Evolutionary conservation across 2,888 invertebrate genomes (phyloP).

Genomic region (Acronicta leporina): DNA sequence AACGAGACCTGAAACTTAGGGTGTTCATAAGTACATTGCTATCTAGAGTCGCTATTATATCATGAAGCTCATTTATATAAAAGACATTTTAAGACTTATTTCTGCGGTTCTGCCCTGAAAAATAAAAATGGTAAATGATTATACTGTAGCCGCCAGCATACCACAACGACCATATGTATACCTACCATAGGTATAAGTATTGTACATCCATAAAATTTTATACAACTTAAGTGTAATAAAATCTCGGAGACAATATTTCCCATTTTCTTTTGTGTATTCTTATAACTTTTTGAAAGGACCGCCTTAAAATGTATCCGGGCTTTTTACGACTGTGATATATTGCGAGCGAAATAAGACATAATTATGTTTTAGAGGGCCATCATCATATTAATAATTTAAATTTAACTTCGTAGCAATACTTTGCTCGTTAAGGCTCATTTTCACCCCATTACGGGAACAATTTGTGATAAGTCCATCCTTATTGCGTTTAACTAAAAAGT

Average conservation of each 20-base stretch:
- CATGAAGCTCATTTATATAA: too few relatives aligned
- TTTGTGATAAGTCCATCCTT: constrained; percentile 40
- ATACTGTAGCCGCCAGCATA: too few relatives aligned
- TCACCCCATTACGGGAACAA: constrained; percentile 35
- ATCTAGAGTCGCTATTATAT: too few relatives aligned
- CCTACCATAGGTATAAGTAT: too few relatives aligned
- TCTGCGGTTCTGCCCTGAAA: too few relatives aligned
- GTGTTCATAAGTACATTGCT: too few relatives aligned
- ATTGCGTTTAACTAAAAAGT: constrained; percentile 8
- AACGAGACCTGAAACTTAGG: too few relatives aligned
- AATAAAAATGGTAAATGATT: too few relatives aligned
- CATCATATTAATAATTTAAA: constrained; percentile 52
- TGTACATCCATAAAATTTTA: too few relatives aligned
- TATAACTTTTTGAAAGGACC: constrained; percentile 33
- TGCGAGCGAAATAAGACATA: constrained; percentile 36
- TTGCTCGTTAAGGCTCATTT: constrained; percentile 39
- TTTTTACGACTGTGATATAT: constrained; percentile 37
- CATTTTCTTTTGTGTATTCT: constrained; percentile 36
- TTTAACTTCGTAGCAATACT: constrained; percentile 23
- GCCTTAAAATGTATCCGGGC: constrained; percentile 26
- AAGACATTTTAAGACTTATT: too few relatives aligned
- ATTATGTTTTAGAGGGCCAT: constrained; percentile 44
- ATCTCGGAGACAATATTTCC: constrained; percentile 8
- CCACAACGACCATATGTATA: too few relatives aligned
- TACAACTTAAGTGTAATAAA: constrained; percentile 13